Evolutionary conservation across 2,888 invertebrate genomes (phyloP), one percentile per base, ranked within the genome.

Genomic region (Cephus pulcher): DNA sequence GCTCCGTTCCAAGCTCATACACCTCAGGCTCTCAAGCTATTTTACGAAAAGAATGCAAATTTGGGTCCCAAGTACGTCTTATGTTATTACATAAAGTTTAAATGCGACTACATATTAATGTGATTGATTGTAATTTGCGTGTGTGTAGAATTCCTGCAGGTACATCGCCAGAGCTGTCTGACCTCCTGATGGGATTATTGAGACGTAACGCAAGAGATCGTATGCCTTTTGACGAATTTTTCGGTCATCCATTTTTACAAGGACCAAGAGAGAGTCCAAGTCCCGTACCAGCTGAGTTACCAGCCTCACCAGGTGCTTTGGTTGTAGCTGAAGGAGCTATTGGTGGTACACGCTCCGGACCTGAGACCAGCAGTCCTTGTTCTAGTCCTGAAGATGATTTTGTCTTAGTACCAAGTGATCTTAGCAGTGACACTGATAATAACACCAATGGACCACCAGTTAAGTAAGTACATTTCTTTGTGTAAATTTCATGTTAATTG

Each of bases 1-100:
- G 99, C 99, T 69, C 99, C 99, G 40, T 99, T 99, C 93, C 96
- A 97, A 93, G 99, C 99, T 74, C 97, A 97, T 88, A 99, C 98
- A 32, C 99, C 99, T 23, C 98, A 98, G 91, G 98, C 98, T 86
- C 94, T 99, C 81, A 99, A 99, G 92, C 96, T 96, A 86, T 98
- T 97, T 93, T 99, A 99, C 91, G 99, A 99, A 92, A 97, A 97
- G 92, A 98, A 98, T 92, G 95, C 95, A 78, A 97, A 97, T 92
- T 93, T 98, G 86, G 95, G 96, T 84, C 98, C 98, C 87, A 97
- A 96, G 97, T 97, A 93, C 93, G 95, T 30, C 35, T 73, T 75
- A 69, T 75, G 30, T 73, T 11, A 34, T 33, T 73, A 32, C 30
- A 75, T 77, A 34, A 4, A 34, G 32, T 32, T 74, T 32, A 12